A percentile compares a stretch with the other conserved stretches of the same genome.
Conservation (phyloP, 1,140 invertebrate genomes). For the Megalonaias nervosa region DNA sequence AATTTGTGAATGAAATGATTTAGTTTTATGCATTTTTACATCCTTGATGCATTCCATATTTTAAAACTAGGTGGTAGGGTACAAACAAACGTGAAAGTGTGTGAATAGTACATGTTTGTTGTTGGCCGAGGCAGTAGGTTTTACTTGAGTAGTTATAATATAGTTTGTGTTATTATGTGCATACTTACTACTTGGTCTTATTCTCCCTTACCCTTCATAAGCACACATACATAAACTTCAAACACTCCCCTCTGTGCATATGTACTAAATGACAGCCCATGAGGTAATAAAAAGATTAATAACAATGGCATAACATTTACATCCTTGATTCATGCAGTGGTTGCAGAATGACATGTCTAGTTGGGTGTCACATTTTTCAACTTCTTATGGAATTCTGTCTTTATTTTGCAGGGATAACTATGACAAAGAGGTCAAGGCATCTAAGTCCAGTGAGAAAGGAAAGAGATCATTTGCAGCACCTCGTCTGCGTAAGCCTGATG, state of each 20-base stretch:
- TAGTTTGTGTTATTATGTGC: too few relatives aligned
- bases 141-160: too few relatives aligned
- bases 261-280: not conserved
- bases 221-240: not conserved
- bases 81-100: too few relatives aligned
- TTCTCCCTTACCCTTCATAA: too few relatives aligned
- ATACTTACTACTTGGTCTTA: too few relatives aligned
- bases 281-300: not conserved
- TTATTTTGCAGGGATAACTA: constrained; percentile 54
- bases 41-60: too few relatives aligned
- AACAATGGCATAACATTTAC: not conserved
- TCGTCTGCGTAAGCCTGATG: constrained; percentile 49
- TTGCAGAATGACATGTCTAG: not conserved
- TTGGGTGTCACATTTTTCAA: not conserved
- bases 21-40: too few relatives aligned
- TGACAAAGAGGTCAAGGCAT: constrained; percentile 58
- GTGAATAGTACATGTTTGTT: too few relatives aligned
- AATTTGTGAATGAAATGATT: too few relatives aligned
- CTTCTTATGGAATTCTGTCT: not conserved
- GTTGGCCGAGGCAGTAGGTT: too few relatives aligned
- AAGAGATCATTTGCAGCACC: constrained; percentile 11
- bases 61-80: too few relatives aligned
- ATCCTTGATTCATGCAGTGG: not conserved
- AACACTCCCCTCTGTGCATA: not conserved
- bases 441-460: constrained; percentile 29